These are phyloP conservation scores for Drosophila austrosaltans DNA, from an alignment of 2,888 invertebrate species.

Conservation along the genomic window DNA sequence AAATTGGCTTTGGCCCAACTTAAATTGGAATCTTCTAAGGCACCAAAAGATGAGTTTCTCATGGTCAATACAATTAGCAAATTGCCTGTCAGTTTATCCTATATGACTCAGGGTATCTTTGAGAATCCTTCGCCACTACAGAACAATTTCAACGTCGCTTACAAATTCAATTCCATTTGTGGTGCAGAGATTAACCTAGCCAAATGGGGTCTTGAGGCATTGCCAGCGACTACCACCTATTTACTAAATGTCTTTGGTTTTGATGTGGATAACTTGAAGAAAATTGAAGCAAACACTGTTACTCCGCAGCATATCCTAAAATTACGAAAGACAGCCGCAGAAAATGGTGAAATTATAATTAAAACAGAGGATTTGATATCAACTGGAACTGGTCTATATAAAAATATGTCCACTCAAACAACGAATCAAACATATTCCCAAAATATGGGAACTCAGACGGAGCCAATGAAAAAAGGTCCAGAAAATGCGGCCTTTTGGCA, in stretches of 20 bases:
- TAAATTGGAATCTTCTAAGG: background rate
- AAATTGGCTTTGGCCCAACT: constrained; percentile 31
- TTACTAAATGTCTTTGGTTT: constrained; percentile 54
- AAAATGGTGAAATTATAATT: constrained; percentile 2
- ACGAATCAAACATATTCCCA: background rate
- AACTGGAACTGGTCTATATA: constrained; percentile 35
- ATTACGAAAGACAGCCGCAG: constrained; percentile 18
- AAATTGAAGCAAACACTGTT: constrained; percentile 39
- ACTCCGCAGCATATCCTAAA: constrained; percentile 43
- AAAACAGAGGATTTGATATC: constrained; percentile 15
- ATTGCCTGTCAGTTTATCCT: constrained; percentile 35
- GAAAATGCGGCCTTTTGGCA: constrained; percentile 39
- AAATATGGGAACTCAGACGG: constrained; percentile 38
- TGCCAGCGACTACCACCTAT: constrained; percentile 28
- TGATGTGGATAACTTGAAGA: constrained; percentile 38
- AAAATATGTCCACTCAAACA: constrained; percentile 47
- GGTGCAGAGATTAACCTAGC: constrained; percentile 37
- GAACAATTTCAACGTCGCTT: constrained; percentile 60
- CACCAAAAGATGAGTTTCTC: constrained; percentile 39
- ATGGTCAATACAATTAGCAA: constrained; percentile 56
- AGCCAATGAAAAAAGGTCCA: background rate
- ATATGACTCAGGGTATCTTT: constrained; percentile 29
- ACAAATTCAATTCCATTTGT: constrained; percentile 58
- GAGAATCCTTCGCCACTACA: constrained; percentile 62
- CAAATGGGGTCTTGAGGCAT: constrained; percentile 54